Evolutionary conservation across 1,140 invertebrate genomes (phyloP).

Genomic region (Drosophila virilis): DNA sequence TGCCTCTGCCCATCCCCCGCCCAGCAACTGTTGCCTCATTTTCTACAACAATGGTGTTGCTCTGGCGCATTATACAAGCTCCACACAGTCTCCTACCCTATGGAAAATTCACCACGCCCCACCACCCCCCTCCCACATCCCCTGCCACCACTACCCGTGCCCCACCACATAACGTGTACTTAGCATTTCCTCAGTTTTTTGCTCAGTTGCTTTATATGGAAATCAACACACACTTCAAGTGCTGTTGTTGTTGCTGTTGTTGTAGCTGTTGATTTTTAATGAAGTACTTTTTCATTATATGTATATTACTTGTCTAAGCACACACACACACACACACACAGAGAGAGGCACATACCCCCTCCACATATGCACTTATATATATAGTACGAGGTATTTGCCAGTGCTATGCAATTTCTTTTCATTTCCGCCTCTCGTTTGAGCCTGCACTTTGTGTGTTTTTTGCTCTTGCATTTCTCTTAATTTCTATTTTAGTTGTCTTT

Average conservation of each 20-base stretch:
- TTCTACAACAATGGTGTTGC: constrained; percentile 63
- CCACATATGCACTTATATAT: constrained; percentile 15
- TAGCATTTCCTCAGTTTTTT: constrained; percentile 72
- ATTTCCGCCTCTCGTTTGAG: constrained; percentile 63
- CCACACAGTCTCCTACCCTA: no score
- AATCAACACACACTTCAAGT: constrained; percentile 73
- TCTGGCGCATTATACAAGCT: constrained; percentile 19
- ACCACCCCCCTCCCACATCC: not conserved
- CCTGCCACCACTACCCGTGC: not conserved
- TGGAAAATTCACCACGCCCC: not conserved
- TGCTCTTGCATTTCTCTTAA: constrained; percentile 58
- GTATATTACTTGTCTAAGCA: constrained; percentile 50
- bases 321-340: constrained; percentile 29
- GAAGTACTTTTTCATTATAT: constrained; percentile 79
- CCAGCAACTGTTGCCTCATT: constrained; percentile 48
- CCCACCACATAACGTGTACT: constrained; percentile 59
- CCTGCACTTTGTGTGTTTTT: constrained; percentile 33
- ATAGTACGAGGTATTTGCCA: constrained; percentile 27
- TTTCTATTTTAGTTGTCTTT: constrained; percentile 80
- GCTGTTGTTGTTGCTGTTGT: constrained; percentile 47
- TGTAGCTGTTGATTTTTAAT: constrained; percentile 75
- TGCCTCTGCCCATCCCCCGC: not conserved
- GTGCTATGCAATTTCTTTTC: constrained; percentile 76
- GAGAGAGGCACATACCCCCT: constrained; percentile 23
- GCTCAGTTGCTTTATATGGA: constrained; percentile 67